These are phyloP conservation scores for Cinara cedri DNA, from an alignment of 2,888 invertebrate genomes.

Conservation along the genomic window DNA sequence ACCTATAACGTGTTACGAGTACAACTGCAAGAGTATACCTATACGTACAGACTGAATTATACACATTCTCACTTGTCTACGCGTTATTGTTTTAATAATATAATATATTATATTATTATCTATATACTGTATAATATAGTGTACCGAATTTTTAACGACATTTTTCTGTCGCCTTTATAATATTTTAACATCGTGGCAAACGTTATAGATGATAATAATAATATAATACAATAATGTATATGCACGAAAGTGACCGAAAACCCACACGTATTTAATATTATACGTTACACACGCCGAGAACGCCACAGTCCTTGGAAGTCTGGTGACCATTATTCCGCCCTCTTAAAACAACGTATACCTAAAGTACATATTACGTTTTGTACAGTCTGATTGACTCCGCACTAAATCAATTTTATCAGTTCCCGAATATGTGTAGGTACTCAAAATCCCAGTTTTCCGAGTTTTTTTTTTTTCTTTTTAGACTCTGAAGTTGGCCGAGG, in stretches of 20 bases:
- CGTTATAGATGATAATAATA: too few relatives aligned
- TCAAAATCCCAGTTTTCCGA: not conserved
- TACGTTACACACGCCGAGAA: constrained; percentile 2
- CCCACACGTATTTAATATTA: not conserved
- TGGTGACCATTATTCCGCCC: constrained; percentile 21
- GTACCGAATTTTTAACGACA: constrained; percentile 9
- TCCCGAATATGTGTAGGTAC: not conserved
- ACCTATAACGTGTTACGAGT: not conserved
- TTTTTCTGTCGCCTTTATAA: constrained; percentile 10
- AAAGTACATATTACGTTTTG: too few relatives aligned
- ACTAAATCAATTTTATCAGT: not conserved
- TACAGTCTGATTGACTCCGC: not conserved
- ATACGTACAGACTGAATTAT: too few relatives aligned
- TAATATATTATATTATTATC: too few relatives aligned
- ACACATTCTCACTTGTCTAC: too few relatives aligned
- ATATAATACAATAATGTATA: too few relatives aligned
- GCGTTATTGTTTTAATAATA: too few relatives aligned
- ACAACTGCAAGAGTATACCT: too few relatives aligned
- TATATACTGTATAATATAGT: not conserved
- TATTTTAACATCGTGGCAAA: too few relatives aligned
- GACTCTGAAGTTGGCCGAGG: too few relatives aligned
- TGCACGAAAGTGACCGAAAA: not conserved
- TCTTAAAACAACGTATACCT: not conserved
- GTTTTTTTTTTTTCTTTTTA: too few relatives aligned
- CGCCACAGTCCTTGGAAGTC: constrained; percentile 6